Percentiles rank a stretch among this genome's conserved stretches.
Evolutionary conservation across 2,888 invertebrate species (phyloP).

Genomic region (Ditula angustiorana): DNA sequence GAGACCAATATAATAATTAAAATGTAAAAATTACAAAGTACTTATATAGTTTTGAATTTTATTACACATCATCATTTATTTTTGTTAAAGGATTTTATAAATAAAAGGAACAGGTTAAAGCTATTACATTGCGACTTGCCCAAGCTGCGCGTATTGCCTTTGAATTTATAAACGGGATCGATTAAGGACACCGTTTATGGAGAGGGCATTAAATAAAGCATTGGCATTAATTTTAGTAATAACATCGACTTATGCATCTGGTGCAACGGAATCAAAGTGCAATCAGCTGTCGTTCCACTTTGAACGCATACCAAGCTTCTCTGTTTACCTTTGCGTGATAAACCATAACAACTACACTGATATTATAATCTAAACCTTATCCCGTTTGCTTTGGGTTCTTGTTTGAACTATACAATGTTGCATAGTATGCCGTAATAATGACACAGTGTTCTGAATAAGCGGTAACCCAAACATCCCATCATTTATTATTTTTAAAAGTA

Average conservation of each 20-base stretch:
- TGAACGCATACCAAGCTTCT: conserved; percentile 23
- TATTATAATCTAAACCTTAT: conserved; percentile 1
- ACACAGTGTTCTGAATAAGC: conserved; percentile 38
- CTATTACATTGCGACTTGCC: background rate
- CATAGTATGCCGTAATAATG: conserved; percentile 33
- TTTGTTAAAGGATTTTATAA: no score
- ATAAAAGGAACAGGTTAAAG: background rate
- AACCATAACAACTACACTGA: conserved; percentile 5
- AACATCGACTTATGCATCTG: conserved; percentile 22
- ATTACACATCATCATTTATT: no score
- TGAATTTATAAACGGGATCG: background rate
- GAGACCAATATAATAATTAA: no score
- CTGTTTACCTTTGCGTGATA: conserved; percentile 30
- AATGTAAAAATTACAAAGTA: no score
- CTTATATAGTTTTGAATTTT: no score
- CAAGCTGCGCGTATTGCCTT: background rate
- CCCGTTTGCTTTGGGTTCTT: background rate
- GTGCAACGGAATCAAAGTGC: conserved; percentile 17
- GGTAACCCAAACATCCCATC: conserved; percentile 26
- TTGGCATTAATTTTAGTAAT: conserved; percentile 3
- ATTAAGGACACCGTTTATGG: background rate
- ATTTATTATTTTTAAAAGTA: conserved; percentile 34
- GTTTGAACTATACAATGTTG: background rate
- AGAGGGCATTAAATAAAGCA: background rate
- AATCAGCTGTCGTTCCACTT: conserved; percentile 27